These are phyloP conservation scores for Saguinus midas DNA, from an alignment of 2,113 vertebrate genomes.

Conservation along the genomic window DNA sequence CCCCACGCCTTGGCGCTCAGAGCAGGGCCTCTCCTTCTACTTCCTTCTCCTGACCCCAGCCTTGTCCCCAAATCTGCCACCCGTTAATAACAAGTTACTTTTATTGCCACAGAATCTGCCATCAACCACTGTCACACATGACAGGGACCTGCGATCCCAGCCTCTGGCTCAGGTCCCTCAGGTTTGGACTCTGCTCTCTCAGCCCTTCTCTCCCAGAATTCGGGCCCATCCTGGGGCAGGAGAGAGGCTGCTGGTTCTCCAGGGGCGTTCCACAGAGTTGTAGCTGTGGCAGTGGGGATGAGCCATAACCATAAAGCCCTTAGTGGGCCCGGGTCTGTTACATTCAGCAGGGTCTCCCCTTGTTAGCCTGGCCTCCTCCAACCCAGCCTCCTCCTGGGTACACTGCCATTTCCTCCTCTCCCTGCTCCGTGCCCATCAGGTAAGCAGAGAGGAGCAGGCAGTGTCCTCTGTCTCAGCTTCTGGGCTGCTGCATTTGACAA, in stretches of 20 bases:
- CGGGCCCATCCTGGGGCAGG: background rate
- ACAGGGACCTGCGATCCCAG: conserved; percentile 41
- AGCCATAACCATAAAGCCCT: background rate
- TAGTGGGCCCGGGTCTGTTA: background rate
- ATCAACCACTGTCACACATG: background rate
- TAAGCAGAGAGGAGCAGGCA: background rate
- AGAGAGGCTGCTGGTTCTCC: background rate
- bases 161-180: background rate
- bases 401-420: background rate
- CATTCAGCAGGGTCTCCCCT: background rate
- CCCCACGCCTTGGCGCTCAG: too few species aligned
- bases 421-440: fast-evolving
- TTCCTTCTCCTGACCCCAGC: background rate
- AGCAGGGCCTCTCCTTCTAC: background rate
- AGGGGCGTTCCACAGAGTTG: fast-evolving
- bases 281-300: background rate
- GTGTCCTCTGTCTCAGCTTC: too few species aligned
- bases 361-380: background rate
- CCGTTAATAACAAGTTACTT: conserved; percentile 10
- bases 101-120: conserved; percentile 47
- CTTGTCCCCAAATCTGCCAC: background rate
- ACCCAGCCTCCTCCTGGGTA: background rate
- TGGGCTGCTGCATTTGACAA: background rate
- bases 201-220: background rate
- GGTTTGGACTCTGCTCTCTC: background rate